Conservation (phyloP, 1,140 invertebrate genomes). For the Sinonovacula constricta region DNA sequence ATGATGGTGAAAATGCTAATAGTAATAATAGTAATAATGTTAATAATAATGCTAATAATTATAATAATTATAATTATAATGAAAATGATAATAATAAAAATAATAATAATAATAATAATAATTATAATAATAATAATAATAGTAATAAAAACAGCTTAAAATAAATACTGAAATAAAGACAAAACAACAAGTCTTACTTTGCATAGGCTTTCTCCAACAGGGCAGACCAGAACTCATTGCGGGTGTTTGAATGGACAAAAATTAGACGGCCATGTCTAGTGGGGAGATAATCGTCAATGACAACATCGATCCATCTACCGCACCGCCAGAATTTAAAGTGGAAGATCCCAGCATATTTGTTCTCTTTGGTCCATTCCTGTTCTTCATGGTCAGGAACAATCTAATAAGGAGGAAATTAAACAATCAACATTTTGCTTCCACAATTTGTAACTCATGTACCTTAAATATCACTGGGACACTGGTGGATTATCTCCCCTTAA, state of each 20-base stretch:
- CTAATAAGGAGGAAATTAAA: no score
- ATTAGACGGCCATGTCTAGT: slow-evolving; percentile 70
- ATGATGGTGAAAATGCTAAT: no score
- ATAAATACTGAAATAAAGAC: not conserved
- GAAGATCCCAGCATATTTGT: slow-evolving; percentile 78
- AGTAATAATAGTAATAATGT: no score
- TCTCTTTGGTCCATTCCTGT: slow-evolving; percentile 74
- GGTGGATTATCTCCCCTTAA: no score
- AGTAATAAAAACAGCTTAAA: not conserved
- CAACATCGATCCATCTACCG: slow-evolving; percentile 87
- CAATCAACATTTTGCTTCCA: no score
- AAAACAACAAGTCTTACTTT: slow-evolving; percentile 60
- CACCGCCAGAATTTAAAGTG: slow-evolving; percentile 89
- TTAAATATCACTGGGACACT: no score
- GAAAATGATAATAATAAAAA: no score
- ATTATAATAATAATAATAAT: no score
- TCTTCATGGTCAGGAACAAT: slow-evolving; percentile 75
- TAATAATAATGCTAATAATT: no score
- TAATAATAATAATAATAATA: not conserved
- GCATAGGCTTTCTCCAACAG: slow-evolving; percentile 93
- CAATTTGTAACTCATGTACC: no score
- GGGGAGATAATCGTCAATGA: slow-evolving; percentile 88
- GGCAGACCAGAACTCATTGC: slow-evolving; percentile 95
- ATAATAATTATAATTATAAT: no score
- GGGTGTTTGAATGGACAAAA: slow-evolving; percentile 71